A percentile compares a stretch with the other conserved stretches of the same genome.
These are phyloP conservation scores for Andricus quercusramuli DNA, from an alignment of 2,888 invertebrate species.

Conservation along the genomic window DNA sequence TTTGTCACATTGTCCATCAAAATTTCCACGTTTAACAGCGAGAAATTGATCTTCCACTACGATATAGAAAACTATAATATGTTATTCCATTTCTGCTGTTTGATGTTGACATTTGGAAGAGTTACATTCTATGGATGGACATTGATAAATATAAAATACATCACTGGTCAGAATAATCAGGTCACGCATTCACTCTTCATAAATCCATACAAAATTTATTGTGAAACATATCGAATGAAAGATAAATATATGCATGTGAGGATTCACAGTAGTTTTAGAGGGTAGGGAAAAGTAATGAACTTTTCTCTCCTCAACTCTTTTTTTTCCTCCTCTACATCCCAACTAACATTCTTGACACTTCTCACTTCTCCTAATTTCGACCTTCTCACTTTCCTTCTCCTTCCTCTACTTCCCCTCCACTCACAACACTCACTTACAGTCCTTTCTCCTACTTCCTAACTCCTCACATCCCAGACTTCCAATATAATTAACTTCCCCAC, in stretches of 20 bases:
- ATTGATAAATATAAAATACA: not conserved
- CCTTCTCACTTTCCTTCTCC: no score
- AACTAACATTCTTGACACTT: no score
- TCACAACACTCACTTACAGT: no score
- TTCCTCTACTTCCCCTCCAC: no score
- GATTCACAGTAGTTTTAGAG: no score
- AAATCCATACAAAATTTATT: not conserved
- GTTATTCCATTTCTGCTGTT: not conserved
- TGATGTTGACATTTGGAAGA: not conserved
- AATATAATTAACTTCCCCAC: no score
- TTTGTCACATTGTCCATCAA: not conserved
- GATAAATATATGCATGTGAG: not conserved
- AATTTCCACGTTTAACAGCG: not conserved
- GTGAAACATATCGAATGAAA: not conserved
- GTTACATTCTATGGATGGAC: not conserved
- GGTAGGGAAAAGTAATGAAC: no score
- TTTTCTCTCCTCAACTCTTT: no score
- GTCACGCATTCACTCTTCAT: not conserved
- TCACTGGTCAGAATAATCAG: not conserved
- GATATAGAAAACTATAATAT: not conserved
- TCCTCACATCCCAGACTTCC: no score
- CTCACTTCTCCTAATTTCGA: no score
- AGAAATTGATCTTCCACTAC: not conserved
- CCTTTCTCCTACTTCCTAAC: no score
- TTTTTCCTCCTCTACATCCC: no score